Evolutionary conservation across 2,888 invertebrate genomes (phyloP), one percentile per base, ranked within the genome.

Genomic region (Asteroscopus sphinx): DNA sequence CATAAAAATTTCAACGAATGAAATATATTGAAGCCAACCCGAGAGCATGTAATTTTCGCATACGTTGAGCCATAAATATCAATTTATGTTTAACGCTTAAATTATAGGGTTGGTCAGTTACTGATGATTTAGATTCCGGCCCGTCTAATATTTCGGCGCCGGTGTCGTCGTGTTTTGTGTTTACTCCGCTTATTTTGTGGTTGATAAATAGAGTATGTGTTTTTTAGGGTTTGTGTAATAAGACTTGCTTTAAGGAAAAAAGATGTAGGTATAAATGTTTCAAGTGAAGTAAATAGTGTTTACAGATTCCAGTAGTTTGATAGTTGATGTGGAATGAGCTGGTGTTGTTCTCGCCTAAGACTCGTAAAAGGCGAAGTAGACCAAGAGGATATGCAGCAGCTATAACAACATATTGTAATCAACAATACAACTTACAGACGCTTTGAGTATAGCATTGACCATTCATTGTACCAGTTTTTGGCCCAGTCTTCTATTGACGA

Each of bases 31-130:
- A 48, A 21, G 44, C 49, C 51, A 61, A 68, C 74, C 69, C 42
- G 76, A 73, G 79, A 80, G 42, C 81, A 71, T 78, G 79, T 85
- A 88, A 88, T 88, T 89, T 88, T 83, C 81, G 79, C 70, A 76
- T 79, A 74, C 72, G 76, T 75, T 48, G 54, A 47, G 64, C 69
- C 77, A 82, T 89, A 89, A 89, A 89, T 89, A 88, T 86, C 88
- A 90, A 89, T 89, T 86, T 85, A 80, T 67, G 68, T 70, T 63
- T 73, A 72, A 80, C 75, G 72, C 71, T 80, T 51, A 87, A 88
- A 90, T 90, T 85, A 81, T 79, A 81, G 84, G 85, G 82, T 81
- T 76, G 69, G 80, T 64, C 77, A 67, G 63, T 68, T 65, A 52
- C 65, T 70, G 58, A 77, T 87, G 87, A 89, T 88, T 82, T 85